A percentile compares a stretch with the other conserved stretches of the same genome.
phyloP scores from a whole-genome alignment of 2,888 invertebrate genomes.

The Actias luna region DNA sequence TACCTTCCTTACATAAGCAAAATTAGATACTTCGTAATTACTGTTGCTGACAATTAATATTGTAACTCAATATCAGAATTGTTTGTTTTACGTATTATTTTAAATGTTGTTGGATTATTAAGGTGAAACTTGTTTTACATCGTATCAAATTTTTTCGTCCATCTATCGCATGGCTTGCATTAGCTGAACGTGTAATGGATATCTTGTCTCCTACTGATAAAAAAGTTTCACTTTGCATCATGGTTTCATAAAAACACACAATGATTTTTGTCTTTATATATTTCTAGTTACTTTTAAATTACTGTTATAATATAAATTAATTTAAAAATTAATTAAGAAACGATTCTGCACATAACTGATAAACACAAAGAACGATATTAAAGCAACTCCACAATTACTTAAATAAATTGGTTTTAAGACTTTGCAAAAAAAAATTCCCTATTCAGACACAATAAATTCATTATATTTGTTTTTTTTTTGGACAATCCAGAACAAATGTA shows the following conservation, averaged over 20 bases:
- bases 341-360: background rate
- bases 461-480: background rate
- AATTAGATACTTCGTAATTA: background rate
- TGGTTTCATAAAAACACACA: too few relatives aligned
- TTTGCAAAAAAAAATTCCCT: background rate
- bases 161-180: too few relatives aligned
- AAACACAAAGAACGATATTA: background rate
- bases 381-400: background rate
- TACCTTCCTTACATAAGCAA: background rate
- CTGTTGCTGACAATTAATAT: background rate
- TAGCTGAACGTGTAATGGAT: too few relatives aligned
- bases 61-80: background rate
- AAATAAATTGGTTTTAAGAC: background rate
- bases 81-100: too few relatives aligned
- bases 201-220: too few relatives aligned
- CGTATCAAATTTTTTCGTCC: too few relatives aligned
- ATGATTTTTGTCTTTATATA: too few relatives aligned
- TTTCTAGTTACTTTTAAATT: too few relatives aligned
- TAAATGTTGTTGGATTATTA: too few relatives aligned
- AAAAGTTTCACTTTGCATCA: too few relatives aligned
- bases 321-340: background rate
- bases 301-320: too few relatives aligned
- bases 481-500: background rate
- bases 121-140: too few relatives aligned
- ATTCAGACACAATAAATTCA: background rate